These are phyloP conservation scores for Montipora capitata DNA, from an alignment of 92 coral and sea anemone species.

Conservation along the genomic window DNA sequence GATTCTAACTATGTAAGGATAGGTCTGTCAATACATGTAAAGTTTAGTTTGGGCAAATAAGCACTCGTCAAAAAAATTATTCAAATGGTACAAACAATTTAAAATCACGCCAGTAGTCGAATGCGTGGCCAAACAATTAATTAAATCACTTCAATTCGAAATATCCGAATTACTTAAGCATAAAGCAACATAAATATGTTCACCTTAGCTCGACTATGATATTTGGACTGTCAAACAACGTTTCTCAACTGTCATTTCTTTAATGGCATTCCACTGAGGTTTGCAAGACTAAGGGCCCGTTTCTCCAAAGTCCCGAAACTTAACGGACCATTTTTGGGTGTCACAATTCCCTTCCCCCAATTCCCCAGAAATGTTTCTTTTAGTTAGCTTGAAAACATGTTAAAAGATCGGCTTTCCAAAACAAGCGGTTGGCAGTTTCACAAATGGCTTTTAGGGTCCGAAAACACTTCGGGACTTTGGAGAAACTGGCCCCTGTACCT, in stretches of 20 bases:
- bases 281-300: background rate
- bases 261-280: background rate
- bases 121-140: too few species aligned
- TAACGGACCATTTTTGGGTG: too few species aligned
- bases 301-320: too few species aligned
- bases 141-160: background rate
- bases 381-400: too few species aligned
- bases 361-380: too few species aligned
- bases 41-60: background rate
- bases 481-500: background rate
- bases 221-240: background rate
- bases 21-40: background rate
- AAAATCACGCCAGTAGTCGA: background rate
- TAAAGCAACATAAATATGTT: background rate
- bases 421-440: too few species aligned
- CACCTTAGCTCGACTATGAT: constrained; percentile 7
- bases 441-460: too few species aligned
- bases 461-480: background rate
- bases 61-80: background rate
- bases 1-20: too few species aligned
- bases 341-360: too few species aligned
- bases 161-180: background rate
- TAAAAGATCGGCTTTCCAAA: too few species aligned
- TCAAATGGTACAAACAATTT: background rate
- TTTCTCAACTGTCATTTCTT: background rate